A percentile compares a stretch with the other conserved stretches of the same genome.
Conservation (phyloP, 2,113 vertebrate species). For the human (Homo sapiens) region DNA sequence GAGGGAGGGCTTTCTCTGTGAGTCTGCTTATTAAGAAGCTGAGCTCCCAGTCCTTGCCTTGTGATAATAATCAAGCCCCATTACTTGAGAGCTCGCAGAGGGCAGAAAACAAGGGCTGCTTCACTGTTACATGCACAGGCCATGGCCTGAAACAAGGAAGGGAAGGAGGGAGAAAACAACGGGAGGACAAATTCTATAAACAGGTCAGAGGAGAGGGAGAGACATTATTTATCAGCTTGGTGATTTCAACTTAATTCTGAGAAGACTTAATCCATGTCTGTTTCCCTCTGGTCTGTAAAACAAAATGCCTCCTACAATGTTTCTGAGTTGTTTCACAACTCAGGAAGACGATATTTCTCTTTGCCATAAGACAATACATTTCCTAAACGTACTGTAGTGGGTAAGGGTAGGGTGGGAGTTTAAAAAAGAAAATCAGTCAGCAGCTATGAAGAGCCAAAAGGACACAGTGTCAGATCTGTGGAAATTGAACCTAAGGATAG, state of each 20-base stretch:
- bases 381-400: not conserved
- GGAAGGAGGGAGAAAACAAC: not conserved
- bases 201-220: not conserved
- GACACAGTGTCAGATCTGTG: not conserved
- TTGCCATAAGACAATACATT: not conserved
- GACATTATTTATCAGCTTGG: not conserved
- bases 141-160: not conserved
- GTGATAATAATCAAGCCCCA: not conserved
- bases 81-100: not conserved
- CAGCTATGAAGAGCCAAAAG: not conserved
- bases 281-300: not conserved
- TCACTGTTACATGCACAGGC: not conserved
- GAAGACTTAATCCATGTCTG: not conserved
- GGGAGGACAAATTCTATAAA: not conserved
- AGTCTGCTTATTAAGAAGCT: not conserved
- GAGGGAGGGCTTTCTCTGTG: not conserved
- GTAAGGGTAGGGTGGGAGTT: not conserved
- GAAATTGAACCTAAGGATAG: not conserved
- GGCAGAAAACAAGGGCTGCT: not conserved
- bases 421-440: not conserved
- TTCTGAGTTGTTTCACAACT: slow-evolving; percentile 1
- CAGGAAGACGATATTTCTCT: not conserved
- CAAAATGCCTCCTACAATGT: not conserved
- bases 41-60: not conserved
- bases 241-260: slow-evolving; percentile 39